Evolutionary conservation across 1,140 invertebrate species (phyloP), one percentile per base, ranked within the genome.

Genomic region (Diploscapter pachys): DNA sequence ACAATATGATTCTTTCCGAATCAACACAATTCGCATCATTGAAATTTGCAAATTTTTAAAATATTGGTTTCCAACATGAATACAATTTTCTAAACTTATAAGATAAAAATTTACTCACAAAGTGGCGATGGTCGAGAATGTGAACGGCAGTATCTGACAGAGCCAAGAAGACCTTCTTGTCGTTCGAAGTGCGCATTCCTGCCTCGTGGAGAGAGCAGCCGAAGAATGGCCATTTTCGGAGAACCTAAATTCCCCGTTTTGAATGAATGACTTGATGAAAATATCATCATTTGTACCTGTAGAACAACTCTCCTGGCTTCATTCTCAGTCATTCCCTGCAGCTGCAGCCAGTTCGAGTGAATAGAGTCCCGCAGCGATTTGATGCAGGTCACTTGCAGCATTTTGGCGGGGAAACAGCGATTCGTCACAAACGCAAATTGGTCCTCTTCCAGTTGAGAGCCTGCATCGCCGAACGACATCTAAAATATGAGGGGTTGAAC

Each of bases 181-280:
- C 73, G 48, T 72, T 78, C 53, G 73, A 63, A n/a, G 80, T 73
- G 55, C 81, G 76, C 73, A 80, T 73, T 31, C 67, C 67, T 56
- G 81, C 81, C 54, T 59, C 57, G 53, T 78, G 64, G 49, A 82
- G 63, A 70, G 79, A 77, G 49, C 73, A 68, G 11, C 81, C 81
- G 59, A 82, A 82, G 13, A 82, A 67, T 53, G 76, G 74, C 81
- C 81, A 82, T 73, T 79, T 80, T 11, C 78, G 66, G 3, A 82
- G 72, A 53, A 82, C 75, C 63, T 76, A 57, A 48, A 75, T 54
- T 9, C 56, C 31, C 51, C 5, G 57, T 13, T 59, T 9, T 65
- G 63, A 65, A 65, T 65, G 63, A 49, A 65, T 13, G 9, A 59
- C 31, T 59, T 11, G 9, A 59, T 9, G 57, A 59, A 59, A 59